These are phyloP conservation scores for Tachypleus tridentatus DNA, from an alignment of 1,140 invertebrate genomes.

Conservation along the genomic window DNA sequence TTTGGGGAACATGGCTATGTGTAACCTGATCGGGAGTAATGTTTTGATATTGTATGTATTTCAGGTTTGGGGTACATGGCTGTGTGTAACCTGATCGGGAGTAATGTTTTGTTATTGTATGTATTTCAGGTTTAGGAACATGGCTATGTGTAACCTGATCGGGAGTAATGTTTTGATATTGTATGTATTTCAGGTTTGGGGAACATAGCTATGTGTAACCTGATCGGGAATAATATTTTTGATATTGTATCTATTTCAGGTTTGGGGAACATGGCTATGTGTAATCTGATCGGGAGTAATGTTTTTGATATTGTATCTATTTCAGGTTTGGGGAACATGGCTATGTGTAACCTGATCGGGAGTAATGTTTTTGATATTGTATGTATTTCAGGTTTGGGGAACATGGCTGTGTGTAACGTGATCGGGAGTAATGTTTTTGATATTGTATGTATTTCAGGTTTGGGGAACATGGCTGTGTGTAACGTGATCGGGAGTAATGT, in stretches of 20 bases:
- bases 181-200: constrained; percentile 25
- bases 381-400: constrained; percentile 26
- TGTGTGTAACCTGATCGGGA: too few species aligned
- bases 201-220: constrained; percentile 68
- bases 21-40: constrained; percentile 70
- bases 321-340: too few species aligned
- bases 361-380: neutral
- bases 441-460: constrained; percentile 38
- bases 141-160: too few species aligned
- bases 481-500: too few species aligned
- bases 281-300: too few species aligned
- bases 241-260: constrained; percentile 48
- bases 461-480: too few species aligned
- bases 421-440: constrained; percentile 73
- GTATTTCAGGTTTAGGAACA: too few species aligned
- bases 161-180: neutral
- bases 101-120: too few species aligned
- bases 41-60: constrained; percentile 60
- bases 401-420: constrained; percentile 71
- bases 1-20: constrained; percentile 56
- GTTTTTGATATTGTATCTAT: too few species aligned
- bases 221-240: constrained; percentile 67
- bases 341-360: too few species aligned
- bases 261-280: too few species aligned
- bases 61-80: too few species aligned